A percentile compares a stretch with the other conserved stretches of the same genome.
These are phyloP conservation scores for Helicoverpa zea DNA, from an alignment of 1,140 invertebrate genomes.

Conservation along the genomic window DNA sequence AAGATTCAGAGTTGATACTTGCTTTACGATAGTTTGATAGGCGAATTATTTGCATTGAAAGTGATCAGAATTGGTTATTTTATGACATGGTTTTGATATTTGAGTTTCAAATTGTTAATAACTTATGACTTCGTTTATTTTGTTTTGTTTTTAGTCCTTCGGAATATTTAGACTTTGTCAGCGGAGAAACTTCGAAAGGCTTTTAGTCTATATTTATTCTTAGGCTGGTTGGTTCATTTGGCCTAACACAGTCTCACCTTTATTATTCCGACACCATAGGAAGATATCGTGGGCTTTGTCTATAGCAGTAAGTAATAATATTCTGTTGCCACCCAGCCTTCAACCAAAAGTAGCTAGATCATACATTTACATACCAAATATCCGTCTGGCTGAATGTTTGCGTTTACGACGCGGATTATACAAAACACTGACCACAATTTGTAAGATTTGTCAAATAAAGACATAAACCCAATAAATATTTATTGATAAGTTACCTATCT, in stretches of 20 bases:
- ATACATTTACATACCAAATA: constrained; percentile 46
- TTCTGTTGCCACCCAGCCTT: neutral
- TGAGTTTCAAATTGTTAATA: neutral
- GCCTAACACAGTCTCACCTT: too few species aligned
- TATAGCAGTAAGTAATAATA: neutral
- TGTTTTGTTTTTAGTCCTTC: neutral
- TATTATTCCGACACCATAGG: neutral
- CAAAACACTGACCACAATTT: constrained; percentile 41
- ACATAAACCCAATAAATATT: constrained; percentile 49
- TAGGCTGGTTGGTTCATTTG: too few species aligned
- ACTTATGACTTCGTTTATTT: neutral
- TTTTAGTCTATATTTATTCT: too few species aligned
- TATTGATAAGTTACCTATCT: constrained; percentile 42
- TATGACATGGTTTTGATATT: neutral
- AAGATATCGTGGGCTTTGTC: constrained; percentile 1
- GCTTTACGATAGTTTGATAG: constrained; percentile 38
- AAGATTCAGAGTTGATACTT: neutral
- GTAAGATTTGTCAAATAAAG: constrained; percentile 50
- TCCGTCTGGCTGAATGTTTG: constrained; percentile 1
- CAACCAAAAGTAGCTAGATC: constrained; percentile 17
- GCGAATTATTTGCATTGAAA: constrained; percentile 27
- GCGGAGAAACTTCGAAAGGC: too few species aligned
- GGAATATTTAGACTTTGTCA: too few species aligned
- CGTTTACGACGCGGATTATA: constrained; percentile 44
- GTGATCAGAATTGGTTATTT: constrained; percentile 2